Conservation (phyloP, 2,113 vertebrate genomes). For the Catharus minimus region DNA sequence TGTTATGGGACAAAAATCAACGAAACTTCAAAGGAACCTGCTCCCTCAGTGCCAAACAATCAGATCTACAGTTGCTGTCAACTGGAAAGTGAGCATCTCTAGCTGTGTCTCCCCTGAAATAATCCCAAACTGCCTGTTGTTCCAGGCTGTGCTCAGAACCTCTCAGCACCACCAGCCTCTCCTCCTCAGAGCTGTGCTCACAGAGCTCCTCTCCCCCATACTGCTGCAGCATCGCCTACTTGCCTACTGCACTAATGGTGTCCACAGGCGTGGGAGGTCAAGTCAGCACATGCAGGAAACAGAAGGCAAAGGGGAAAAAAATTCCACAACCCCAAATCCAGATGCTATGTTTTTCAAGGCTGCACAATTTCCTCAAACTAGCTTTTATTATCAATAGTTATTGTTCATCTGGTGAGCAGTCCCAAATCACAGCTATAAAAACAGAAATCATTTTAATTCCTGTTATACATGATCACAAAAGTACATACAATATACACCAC, state of each 20-base stretch:
- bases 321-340: not conserved
- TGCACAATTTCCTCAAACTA: constrained; percentile 17
- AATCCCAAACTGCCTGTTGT: constrained; percentile 60
- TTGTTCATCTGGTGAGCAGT: not conserved
- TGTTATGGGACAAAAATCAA: constrained; percentile 18
- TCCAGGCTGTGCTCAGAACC: constrained; percentile 53
- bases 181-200: not conserved
- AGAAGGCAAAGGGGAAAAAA: not conserved
- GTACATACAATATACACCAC: not conserved
- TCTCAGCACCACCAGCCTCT: constrained; percentile 59
- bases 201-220: constrained; percentile 42
- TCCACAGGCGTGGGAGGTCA: not conserved
- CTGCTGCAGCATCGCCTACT: constrained; percentile 2
- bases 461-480: not conserved
- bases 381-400: constrained; percentile 25
- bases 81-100: constrained; percentile 24
- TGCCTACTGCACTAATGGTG: not conserved
- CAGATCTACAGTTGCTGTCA: constrained; percentile 18
- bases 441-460: not conserved
- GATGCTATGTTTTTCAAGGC: not conserved
- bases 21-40: constrained; percentile 42
- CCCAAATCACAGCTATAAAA: not conserved
- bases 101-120: constrained; percentile 7
- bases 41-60: constrained; percentile 27
- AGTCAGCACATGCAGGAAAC: constrained; percentile 20